These are phyloP conservation scores for Butorides virescens DNA, from an alignment of 2,113 vertebrate genomes.

Conservation along the genomic window DNA sequence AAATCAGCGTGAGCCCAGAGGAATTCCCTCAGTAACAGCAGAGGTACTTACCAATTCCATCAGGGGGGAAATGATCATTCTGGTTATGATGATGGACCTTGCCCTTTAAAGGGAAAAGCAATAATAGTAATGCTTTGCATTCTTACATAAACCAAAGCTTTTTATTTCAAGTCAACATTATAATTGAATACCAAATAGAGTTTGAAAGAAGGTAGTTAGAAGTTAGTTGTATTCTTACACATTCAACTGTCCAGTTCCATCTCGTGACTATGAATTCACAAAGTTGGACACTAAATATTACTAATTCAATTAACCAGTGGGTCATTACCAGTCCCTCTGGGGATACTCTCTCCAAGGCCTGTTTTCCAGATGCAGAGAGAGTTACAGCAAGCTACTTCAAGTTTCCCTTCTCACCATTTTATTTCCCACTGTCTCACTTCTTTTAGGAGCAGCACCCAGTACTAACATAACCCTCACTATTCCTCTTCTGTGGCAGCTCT, in stretches of 20 bases:
- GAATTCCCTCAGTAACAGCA: neutral
- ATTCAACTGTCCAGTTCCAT: neutral
- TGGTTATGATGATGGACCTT: slow-evolving; percentile 89
- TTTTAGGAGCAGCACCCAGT: neutral
- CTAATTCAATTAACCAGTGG: neutral
- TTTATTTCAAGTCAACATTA: neutral
- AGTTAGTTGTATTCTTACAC: neutral
- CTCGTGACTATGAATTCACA: neutral
- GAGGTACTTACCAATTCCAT: slow-evolving; percentile 90
- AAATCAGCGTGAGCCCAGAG: neutral
- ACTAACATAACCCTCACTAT: accelerated
- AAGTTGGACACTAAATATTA: neutral
- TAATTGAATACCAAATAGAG: neutral
- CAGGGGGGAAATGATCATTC: slow-evolving; percentile 91
- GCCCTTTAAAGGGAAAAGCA: slow-evolving; percentile 74
- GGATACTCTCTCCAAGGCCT: neutral
- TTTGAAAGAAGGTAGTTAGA: neutral
- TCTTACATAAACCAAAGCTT: neutral
- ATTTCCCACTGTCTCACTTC: neutral
- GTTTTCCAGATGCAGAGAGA: neutral
- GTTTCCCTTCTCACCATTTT: neutral
- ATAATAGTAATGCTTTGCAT: neutral
- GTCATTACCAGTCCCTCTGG: neutral
- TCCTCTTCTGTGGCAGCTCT: neutral
- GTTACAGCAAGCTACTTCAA: neutral